Percentiles rank a stretch among this genome's conserved stretches.
Conservation (phyloP, 2,888 invertebrate species). For the Sphecodes monilicornis region DNA sequence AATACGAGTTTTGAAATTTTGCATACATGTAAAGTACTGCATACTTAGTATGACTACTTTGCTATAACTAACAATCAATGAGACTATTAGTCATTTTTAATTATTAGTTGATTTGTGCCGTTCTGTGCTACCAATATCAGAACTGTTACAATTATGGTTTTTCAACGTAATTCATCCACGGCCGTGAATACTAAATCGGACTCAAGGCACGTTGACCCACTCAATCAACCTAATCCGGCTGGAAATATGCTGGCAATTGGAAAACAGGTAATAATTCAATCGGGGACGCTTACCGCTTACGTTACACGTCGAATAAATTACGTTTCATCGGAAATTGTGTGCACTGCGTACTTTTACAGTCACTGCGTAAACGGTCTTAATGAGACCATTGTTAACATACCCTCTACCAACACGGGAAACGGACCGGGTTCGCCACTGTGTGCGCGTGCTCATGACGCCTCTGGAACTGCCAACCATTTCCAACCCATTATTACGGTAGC, state of each 20-base stretch:
- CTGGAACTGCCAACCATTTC: conserved; percentile 36
- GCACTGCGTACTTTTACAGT: conserved; percentile 41
- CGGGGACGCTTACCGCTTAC: not conserved
- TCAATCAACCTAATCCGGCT: not conserved
- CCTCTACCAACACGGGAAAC: conserved; percentile 24
- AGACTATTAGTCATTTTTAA: too few relatives aligned
- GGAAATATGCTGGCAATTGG: not conserved
- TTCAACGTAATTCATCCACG: not conserved
- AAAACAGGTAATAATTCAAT: conserved; percentile 13
- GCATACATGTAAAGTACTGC: too few relatives aligned
- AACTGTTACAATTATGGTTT: too few relatives aligned
- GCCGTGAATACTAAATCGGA: not conserved
- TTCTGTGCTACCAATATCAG: not conserved
- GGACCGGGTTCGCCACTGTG: conserved; percentile 32
- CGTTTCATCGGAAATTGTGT: conserved; percentile 33
- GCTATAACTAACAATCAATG: too few relatives aligned
- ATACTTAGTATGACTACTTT: too few relatives aligned
- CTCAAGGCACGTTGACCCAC: not conserved
- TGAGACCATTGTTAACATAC: conserved; percentile 60
- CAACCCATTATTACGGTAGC: conserved; percentile 62
- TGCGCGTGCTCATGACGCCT: conserved; percentile 46
- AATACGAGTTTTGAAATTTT: too few relatives aligned
- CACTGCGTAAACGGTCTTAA: conserved; percentile 60
- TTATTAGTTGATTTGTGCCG: too few relatives aligned
- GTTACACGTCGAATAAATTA: conserved; percentile 35